phyloP scores from a whole-genome alignment of 2,888 invertebrate species.

The Falcaria lacertinaria region DNA sequence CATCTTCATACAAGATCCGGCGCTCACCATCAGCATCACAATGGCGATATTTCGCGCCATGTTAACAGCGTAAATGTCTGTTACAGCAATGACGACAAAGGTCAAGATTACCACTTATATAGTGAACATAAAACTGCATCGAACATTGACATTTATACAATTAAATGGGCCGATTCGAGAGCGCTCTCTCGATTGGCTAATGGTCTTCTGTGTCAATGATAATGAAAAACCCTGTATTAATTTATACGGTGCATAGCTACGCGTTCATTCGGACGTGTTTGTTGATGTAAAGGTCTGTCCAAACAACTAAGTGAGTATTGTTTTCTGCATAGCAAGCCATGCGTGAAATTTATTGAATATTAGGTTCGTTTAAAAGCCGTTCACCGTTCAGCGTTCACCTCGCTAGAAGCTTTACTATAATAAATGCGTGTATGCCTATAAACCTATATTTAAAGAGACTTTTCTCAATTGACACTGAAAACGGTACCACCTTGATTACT shows the following conservation, averaged over 20 bases:
- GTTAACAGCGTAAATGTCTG: conserved; percentile 39
- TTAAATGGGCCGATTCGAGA: conserved; percentile 59
- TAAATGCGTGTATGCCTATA: too few relatives aligned
- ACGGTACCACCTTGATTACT: too few relatives aligned
- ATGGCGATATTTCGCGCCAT: conserved; percentile 54
- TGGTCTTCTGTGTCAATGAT: conserved; percentile 76
- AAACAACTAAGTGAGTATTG: too few relatives aligned
- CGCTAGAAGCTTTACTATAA: too few relatives aligned
- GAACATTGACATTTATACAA: conserved; percentile 61
- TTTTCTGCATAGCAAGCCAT: too few relatives aligned
- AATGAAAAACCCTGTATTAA: conserved; percentile 71
- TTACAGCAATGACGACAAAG: conserved; percentile 60
- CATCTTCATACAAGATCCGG: conserved; percentile 61
- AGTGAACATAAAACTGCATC: conserved; percentile 59
- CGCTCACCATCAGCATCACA: conserved; percentile 39
- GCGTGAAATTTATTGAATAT: too few relatives aligned
- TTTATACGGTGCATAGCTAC: conserved; percentile 65
- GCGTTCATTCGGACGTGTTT: conserved; percentile 33
- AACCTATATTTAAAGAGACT: too few relatives aligned
- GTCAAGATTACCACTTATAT: conserved; percentile 68
- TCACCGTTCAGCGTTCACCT: too few relatives aligned
- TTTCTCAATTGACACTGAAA: too few relatives aligned
- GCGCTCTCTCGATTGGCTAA: conserved; percentile 72
- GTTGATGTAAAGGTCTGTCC: conserved; percentile 6
- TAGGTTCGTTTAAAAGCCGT: too few relatives aligned